Evolutionary conservation across 2,888 invertebrate species (phyloP).

Genomic region (Acanthococcus lagerstroemiae): DNA sequence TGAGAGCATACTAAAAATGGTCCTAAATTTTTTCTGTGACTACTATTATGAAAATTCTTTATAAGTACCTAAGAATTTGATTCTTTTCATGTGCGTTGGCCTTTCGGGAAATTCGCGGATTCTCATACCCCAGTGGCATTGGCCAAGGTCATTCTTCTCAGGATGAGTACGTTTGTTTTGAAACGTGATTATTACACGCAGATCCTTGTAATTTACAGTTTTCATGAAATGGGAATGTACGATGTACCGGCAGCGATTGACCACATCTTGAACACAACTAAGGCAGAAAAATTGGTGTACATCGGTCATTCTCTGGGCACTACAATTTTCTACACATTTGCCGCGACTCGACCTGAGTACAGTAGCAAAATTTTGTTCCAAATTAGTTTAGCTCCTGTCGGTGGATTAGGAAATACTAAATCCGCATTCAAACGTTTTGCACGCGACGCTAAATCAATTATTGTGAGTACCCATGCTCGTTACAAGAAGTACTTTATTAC

Average conservation of each 20-base stretch:
- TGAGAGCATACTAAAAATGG: too few relatives aligned
- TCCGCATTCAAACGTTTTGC: constrained; percentile 59
- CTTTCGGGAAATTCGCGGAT: too few relatives aligned
- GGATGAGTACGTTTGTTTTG: too few relatives aligned
- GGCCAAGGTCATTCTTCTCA: too few relatives aligned
- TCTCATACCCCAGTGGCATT: too few relatives aligned
- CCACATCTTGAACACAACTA: constrained; percentile 50
- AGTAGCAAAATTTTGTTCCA: constrained; percentile 53
- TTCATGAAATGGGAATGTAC: constrained; percentile 76
- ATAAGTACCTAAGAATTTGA: too few relatives aligned
- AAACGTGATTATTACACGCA: too few relatives aligned
- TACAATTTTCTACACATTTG: constrained; percentile 60
- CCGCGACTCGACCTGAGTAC: constrained; percentile 57
- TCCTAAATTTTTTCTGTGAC: too few relatives aligned
- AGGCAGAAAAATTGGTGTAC: constrained; percentile 53
- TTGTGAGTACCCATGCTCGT: too few relatives aligned
- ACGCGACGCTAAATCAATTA: constrained; percentile 51
- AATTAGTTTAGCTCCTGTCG: constrained; percentile 53
- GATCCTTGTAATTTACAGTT: constrained; percentile 53
- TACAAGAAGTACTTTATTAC: too few relatives aligned
- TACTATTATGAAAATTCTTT: too few relatives aligned
- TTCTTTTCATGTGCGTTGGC: too few relatives aligned
- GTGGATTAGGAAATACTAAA: constrained; percentile 54
- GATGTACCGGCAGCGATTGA: constrained; percentile 81
- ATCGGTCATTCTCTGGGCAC: constrained; percentile 90